phyloP scores from a whole-genome alignment of 2,797 vertebrate species.

The Mus minutoides region DNA sequence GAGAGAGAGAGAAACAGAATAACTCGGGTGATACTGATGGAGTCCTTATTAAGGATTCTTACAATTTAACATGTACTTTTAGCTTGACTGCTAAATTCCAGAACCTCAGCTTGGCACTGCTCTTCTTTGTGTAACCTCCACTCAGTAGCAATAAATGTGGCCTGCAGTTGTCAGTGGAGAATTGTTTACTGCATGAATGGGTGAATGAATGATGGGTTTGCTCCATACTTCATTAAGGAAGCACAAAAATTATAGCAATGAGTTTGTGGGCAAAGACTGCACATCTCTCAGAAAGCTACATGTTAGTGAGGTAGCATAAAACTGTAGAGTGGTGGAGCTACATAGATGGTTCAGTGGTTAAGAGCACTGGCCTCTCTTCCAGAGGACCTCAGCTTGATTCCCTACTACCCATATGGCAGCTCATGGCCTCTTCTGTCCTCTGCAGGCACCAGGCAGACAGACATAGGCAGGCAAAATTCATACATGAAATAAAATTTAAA shows the following conservation, averaged over 20 bases:
- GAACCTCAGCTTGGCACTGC: not conserved
- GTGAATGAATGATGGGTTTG: constrained; percentile 9
- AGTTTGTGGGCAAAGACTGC: constrained; percentile 32
- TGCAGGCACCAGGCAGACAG: not conserved
- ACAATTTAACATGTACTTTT: not conserved
- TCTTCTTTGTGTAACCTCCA: not conserved
- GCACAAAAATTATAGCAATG: not conserved
- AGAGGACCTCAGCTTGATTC: not conserved
- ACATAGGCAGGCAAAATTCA: not conserved
- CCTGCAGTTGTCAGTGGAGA: constrained; percentile 5
- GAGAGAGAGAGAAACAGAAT: not conserved
- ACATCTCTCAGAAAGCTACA: constrained; percentile 39
- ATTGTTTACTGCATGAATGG: not conserved
- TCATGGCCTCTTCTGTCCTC: not conserved
- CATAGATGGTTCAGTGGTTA: not conserved
- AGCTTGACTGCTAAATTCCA: not conserved
- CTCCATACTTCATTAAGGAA: constrained; percentile 15
- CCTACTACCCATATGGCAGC: not conserved
- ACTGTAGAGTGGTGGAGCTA: not conserved
- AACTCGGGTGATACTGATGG: constrained; percentile 29
- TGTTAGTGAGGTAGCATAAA: not conserved
- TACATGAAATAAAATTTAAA: not conserved
- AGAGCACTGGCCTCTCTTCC: not conserved
- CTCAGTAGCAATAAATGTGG: not conserved
- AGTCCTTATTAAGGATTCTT: constrained; percentile 30